Conservation (phyloP, 2,113 vertebrate species). For the Gadus chalcogrammus region DNA sequence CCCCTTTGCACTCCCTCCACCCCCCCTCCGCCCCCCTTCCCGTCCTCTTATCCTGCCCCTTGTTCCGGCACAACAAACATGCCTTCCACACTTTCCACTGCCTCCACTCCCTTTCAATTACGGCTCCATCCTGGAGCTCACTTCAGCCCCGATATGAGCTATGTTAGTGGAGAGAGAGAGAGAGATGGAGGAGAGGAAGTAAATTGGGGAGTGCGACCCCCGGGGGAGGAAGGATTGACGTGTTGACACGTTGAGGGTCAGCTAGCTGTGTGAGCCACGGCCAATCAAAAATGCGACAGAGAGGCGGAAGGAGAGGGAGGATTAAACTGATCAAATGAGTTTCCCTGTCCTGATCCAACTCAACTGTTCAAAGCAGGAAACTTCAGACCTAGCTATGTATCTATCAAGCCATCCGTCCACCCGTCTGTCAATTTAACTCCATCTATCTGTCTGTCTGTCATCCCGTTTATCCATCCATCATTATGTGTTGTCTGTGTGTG, state of each 20-base stretch:
- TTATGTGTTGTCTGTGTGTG: neutral
- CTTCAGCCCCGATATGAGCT: slow-evolving; percentile 24
- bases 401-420: slow-evolving; percentile 2
- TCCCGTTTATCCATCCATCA: too few species aligned
- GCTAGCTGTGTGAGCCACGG: slow-evolving; percentile 48
- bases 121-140: slow-evolving; percentile 32
- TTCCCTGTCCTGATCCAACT: slow-evolving; percentile 8
- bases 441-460: too few species aligned
- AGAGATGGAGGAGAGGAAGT: slow-evolving; percentile 40
- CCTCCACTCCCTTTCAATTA: slow-evolving; percentile 54
- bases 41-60: slow-evolving; percentile 29
- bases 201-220: slow-evolving; percentile 45
- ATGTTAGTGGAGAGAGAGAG: slow-evolving; percentile 35
- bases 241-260: slow-evolving; percentile 46
- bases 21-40: slow-evolving; percentile 27
- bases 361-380: too few species aligned
- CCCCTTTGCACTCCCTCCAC: slow-evolving; percentile 24
- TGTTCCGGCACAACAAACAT: slow-evolving; percentile 54
- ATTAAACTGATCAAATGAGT: slow-evolving; percentile 51
- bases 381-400: slow-evolving; percentile 29
- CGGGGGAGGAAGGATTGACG: slow-evolving; percentile 49
- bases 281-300: slow-evolving; percentile 32
- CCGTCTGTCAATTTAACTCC: too few species aligned
- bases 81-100: slow-evolving; percentile 27
- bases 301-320: slow-evolving; percentile 30